Evolutionary conservation across 2,113 vertebrate genomes (phyloP).

Genomic region (Syngnathus scovelli): DNA sequence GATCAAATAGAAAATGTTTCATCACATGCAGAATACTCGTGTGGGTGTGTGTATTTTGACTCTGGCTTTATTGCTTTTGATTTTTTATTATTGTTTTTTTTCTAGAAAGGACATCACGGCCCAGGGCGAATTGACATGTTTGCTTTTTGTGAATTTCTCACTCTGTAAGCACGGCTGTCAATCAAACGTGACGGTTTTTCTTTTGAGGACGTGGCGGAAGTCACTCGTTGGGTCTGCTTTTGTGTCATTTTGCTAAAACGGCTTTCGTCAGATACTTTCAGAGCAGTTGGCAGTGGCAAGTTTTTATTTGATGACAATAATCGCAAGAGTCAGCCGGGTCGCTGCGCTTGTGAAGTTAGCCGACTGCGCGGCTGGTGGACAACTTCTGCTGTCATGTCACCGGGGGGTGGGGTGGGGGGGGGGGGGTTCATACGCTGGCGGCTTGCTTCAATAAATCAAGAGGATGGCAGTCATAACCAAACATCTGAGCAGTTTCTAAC

Average conservation of each 20-base stretch:
- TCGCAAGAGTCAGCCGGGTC: conserved; percentile 15
- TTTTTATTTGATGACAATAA: conserved; percentile 23
- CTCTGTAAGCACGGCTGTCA: not conserved
- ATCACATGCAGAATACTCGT: not conserved
- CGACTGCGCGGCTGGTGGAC: not conserved
- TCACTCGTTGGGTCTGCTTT: not conserved
- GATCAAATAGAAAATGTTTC: not conserved
- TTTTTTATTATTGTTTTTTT: too few relatives aligned
- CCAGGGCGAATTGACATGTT: not conserved
- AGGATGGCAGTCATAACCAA: conserved; percentile 47
- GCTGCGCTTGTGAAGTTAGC: not conserved
- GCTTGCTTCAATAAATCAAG: conserved; percentile 30
- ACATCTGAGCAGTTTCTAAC: conserved; percentile 56
- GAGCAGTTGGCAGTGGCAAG: not conserved
- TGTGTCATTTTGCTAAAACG: not conserved
- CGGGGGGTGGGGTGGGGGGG: conserved; percentile 16
- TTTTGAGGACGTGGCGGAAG: not conserved
- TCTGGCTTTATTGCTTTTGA: not conserved
- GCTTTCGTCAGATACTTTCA: not conserved
- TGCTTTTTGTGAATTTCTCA: not conserved
- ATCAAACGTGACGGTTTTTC: not conserved
- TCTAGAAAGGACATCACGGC: not conserved
- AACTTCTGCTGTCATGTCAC: conserved; percentile 2
- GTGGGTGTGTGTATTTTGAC: not conserved
- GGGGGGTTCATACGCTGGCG: conserved; percentile 14